Evolutionary conservation across 2,797 vertebrate genomes (phyloP).

Genomic region (Etheostoma nigrum): DNA sequence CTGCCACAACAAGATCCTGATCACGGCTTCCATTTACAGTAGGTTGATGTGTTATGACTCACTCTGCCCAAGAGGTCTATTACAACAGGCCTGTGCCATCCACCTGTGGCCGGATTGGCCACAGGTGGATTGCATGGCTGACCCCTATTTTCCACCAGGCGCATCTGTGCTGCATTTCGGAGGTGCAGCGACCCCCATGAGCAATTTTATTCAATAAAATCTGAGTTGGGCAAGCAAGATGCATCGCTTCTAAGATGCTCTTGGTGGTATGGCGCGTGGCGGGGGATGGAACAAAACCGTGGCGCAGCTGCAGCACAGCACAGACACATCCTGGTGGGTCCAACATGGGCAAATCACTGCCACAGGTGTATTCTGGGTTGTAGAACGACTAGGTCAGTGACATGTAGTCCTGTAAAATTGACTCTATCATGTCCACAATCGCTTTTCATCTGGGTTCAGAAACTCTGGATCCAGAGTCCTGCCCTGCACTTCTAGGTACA

Average conservation of each 20-base stretch:
- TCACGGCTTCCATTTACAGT: slow-evolving; percentile 7
- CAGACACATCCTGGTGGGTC: too few species aligned
- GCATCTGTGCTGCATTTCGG: too few species aligned
- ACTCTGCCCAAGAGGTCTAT: neutral
- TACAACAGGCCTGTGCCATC: neutral
- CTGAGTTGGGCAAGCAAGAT: too few species aligned
- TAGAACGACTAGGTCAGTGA: slow-evolving; percentile 5
- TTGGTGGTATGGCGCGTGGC: too few species aligned
- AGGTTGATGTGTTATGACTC: neutral
- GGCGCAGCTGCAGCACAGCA: too few species aligned
- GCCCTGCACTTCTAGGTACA: too few species aligned
- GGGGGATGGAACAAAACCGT: too few species aligned
- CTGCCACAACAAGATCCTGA: neutral
- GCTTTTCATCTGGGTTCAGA: neutral
- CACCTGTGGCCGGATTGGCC: neutral
- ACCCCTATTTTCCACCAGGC: too few species aligned
- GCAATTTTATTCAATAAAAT: too few species aligned
- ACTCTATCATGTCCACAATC: neutral
- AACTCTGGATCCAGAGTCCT: too few species aligned
- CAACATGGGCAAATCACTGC: slow-evolving; percentile 1
- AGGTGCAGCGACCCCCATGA: too few species aligned
- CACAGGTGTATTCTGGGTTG: neutral
- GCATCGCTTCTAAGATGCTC: too few species aligned
- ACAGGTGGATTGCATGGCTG: neutral
- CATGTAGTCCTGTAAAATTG: neutral